Evolutionary conservation across 2,113 vertebrate species (phyloP).

Genomic region (Cyprinus carpio): DNA sequence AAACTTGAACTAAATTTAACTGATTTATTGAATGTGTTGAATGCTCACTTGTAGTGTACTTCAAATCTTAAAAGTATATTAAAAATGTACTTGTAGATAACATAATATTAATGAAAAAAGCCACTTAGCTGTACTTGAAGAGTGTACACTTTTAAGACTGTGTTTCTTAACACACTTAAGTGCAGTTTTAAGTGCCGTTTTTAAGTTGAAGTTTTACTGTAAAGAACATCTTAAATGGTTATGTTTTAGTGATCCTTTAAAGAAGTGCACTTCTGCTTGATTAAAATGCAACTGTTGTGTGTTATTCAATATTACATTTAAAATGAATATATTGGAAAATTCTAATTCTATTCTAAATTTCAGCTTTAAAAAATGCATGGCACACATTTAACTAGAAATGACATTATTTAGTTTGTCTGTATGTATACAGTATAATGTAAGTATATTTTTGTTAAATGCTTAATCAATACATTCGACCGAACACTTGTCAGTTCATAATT

Average conservation of each 20-base stretch:
- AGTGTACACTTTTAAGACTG: neutral
- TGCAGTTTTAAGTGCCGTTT: neutral
- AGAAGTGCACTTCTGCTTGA: too few species aligned
- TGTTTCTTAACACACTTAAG: neutral
- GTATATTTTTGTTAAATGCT: neutral
- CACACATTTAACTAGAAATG: neutral
- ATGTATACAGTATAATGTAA: neutral
- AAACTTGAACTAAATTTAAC: too few species aligned
- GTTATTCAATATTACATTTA: neutral
- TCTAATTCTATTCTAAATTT: neutral
- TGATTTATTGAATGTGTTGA: neutral
- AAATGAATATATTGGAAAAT: neutral
- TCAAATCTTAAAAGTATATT: too few species aligned
- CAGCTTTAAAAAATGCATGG: neutral
- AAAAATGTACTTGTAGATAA: too few species aligned
- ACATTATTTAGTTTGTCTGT: too few species aligned
- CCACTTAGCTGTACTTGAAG: neutral
- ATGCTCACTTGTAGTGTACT: too few species aligned
- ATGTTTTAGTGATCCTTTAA: neutral
- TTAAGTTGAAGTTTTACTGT: neutral
- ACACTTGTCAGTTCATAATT: neutral
- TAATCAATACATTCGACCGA: too few species aligned
- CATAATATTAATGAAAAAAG: neutral
- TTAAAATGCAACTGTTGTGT: neutral
- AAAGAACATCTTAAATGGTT: neutral